phyloP scores from a whole-genome alignment of 2,888 invertebrate genomes.

The Cosmia pyralina region DNA sequence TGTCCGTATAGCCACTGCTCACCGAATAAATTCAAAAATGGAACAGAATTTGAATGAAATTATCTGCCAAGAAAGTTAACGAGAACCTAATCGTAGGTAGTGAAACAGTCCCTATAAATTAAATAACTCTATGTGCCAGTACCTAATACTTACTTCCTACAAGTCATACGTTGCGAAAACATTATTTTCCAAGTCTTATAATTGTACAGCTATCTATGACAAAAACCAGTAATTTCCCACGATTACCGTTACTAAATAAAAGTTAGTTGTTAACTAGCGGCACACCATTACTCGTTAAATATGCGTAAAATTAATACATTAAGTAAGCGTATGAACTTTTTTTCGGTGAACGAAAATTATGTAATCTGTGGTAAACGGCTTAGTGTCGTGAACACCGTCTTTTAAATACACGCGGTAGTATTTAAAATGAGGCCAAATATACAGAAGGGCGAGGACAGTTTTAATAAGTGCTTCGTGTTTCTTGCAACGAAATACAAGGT shows the following conservation, averaged over 20 bases:
- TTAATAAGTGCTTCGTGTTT: not conserved
- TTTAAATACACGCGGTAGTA: constrained; percentile 14
- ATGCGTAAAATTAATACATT: constrained; percentile 27
- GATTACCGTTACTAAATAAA: constrained; percentile 30
- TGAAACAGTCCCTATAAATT: not conserved
- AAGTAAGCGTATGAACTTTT: constrained; percentile 5
- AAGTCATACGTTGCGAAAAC: not conserved
- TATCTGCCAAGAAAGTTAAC: too few species aligned
- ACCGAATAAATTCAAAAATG: too few species aligned
- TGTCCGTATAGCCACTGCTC: too few species aligned
- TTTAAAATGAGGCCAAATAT: constrained; percentile 25
- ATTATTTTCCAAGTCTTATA: not conserved
- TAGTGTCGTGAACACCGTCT: constrained; percentile 18
- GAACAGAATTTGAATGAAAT: too few species aligned
- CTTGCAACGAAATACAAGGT: not conserved
- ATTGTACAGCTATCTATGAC: not conserved
- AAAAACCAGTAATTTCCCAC: constrained; percentile 16
- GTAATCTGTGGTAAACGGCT: constrained; percentile 39
- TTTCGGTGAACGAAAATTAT: constrained; percentile 15
- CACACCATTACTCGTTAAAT: constrained; percentile 13
- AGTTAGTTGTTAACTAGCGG: constrained; percentile 3
- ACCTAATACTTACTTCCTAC: not conserved
- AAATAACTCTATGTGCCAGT: not conserved
- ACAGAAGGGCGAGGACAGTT: constrained; percentile 1
- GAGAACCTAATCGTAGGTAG: too few species aligned